Percentiles rank a stretch among this genome's conserved stretches.
Evolutionary conservation across 2,113 vertebrate genomes (phyloP).

Genomic region (Dermatemys mawii): DNA sequence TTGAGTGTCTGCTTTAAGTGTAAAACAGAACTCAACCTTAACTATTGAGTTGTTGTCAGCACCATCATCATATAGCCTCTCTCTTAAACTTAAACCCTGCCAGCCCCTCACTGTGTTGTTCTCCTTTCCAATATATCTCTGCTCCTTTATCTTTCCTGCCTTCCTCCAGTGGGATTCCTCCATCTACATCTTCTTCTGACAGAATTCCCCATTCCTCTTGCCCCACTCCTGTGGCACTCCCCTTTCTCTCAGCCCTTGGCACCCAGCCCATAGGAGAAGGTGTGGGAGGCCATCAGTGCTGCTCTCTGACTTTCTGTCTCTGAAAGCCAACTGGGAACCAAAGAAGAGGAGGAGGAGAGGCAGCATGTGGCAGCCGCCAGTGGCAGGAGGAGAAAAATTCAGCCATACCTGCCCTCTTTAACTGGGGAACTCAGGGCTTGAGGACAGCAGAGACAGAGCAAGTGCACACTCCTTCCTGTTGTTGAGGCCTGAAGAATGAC

Average conservation of each 20-base stretch:
- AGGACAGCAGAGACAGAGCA: background rate
- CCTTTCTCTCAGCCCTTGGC: conserved; percentile 35
- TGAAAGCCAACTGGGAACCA: background rate
- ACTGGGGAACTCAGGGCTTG: background rate
- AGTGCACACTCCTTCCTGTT: background rate
- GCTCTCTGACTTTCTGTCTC: background rate
- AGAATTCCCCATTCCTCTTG: background rate
- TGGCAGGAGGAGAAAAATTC: background rate
- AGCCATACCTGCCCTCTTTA: background rate
- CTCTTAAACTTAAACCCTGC: background rate
- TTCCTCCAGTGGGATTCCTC: background rate
- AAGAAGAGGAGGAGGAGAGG: background rate
- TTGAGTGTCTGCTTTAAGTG: background rate
- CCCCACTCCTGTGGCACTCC: background rate
- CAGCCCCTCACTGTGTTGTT: background rate
- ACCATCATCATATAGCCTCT: background rate
- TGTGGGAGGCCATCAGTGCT: background rate
- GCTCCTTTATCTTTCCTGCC: background rate
- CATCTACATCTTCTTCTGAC: background rate
- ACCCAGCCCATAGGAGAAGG: background rate
- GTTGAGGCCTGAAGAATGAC: background rate
- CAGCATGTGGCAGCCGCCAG: accelerated
- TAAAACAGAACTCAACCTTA: background rate
- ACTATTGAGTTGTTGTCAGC: background rate
- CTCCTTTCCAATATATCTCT: background rate